phyloP scores from a whole-genome alignment of 2,113 vertebrate species.

The Microtus montanus region DNA sequence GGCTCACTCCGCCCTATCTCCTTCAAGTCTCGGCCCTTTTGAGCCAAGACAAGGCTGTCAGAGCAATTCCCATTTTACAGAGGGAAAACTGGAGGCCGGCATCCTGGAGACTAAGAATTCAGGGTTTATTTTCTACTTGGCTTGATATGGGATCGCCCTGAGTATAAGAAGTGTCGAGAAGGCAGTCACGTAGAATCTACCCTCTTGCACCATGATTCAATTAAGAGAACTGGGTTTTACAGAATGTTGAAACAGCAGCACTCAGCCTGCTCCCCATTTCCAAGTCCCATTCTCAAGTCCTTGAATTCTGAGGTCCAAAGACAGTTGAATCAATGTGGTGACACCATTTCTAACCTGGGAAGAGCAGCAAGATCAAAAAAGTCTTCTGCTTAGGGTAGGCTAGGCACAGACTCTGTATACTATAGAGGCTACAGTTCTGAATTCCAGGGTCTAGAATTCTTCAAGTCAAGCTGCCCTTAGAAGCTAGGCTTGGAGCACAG shows the following conservation, averaged over 20 bases:
- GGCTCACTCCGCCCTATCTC: slow-evolving; percentile 44
- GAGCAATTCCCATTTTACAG: not conserved
- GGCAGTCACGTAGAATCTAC: not conserved
- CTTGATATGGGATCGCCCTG: not conserved
- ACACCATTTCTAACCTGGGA: not conserved
- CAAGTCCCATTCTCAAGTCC: not conserved
- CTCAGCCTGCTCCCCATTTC: fast-evolving
- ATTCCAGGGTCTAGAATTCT: not conserved
- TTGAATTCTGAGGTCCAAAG: not conserved
- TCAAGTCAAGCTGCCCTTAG: not conserved
- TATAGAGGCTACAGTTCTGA: not conserved
- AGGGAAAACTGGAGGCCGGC: not conserved
- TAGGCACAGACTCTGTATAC: not conserved
- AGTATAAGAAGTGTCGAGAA: not conserved
- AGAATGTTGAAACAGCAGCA: not conserved
- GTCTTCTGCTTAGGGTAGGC: not conserved
- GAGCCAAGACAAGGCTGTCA: not conserved
- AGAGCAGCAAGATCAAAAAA: not conserved
- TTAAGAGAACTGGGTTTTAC: not conserved
- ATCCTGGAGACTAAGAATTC: not conserved
- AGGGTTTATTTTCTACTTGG: not conserved
- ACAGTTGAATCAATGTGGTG: not conserved
- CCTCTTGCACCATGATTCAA: not conserved
- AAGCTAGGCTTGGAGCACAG: not conserved
- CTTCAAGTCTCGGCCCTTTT: slow-evolving; percentile 37